These are phyloP conservation scores for Corvus hawaiiensis DNA, from an alignment of 2,113 vertebrate species.

Conservation along the genomic window DNA sequence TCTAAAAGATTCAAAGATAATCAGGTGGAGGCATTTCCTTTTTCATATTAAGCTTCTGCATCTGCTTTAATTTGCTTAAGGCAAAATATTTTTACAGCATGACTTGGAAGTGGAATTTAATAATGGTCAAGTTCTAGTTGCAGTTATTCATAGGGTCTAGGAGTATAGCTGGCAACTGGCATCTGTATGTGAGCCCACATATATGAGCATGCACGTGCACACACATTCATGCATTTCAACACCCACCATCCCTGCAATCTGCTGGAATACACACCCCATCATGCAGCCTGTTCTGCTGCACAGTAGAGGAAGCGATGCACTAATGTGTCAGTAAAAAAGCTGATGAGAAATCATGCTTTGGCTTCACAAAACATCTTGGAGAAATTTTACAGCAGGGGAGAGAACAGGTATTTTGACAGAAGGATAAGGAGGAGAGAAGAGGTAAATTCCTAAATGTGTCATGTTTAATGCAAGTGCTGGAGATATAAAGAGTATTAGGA, in stretches of 20 bases:
- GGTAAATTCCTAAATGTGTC: not conserved
- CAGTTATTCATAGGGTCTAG: not conserved
- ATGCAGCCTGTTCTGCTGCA: not conserved
- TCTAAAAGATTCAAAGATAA: not conserved
- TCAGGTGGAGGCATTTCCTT: not conserved
- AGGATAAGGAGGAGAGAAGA: not conserved
- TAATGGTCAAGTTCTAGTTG: not conserved
- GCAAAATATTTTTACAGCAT: not conserved
- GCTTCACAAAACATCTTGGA: not conserved
- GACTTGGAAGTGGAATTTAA: not conserved
- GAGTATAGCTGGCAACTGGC: not conserved
- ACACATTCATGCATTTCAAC: not conserved
- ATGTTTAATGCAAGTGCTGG: not conserved
- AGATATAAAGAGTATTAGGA: not conserved
- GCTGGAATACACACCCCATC: not conserved
- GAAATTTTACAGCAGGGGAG: not conserved
- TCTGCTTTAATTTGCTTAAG: slow-evolving; percentile 23
- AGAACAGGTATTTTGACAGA: not conserved
- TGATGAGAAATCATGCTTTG: slow-evolving; percentile 10
- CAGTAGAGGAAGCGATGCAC: not conserved
- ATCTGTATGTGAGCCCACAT: not conserved
- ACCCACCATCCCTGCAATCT: not conserved
- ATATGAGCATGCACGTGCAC: not conserved
- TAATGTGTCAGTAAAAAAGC: not conserved
- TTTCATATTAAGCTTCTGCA: not conserved